Base-by-base conservation (phyloP, 2,888 invertebrate genomes). In the Rhagonycha lutea region DNA sequence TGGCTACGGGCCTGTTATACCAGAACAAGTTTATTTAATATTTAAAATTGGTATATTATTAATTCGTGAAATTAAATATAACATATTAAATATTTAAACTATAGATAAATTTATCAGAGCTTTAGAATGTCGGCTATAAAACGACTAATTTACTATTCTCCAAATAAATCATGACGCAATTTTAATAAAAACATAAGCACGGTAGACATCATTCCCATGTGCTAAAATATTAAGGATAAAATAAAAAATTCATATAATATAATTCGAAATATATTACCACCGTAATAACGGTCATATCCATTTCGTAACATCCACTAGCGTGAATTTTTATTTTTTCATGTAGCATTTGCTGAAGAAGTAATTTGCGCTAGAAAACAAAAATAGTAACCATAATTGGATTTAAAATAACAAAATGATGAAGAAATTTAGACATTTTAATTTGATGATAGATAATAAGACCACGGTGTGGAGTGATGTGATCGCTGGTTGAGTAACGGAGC, bases 211-310 rank as follows among this genome's bases (percentile, higher is more conserved):
- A 62, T 10, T 14, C 73, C 73, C n/a, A 73, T 69, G 61, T 73
- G 73, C 73, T 73, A 14, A 28, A 73, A 72, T 28, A 14, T 14
- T 12, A n/a, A 65, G 12, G 8, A n/a, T 5, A 2, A n/a, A 65
- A 65, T 18, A 2, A 24, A 24, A 24, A 65, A 10, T 18, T 62
- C 18, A 62, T 23, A 24, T n/a, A 24, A 18, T 7, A 24, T 65
- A 24, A 2, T 10, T 65, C 3, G 7, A 4, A 24, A 24, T 3
- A 65, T n/a, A 18, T 74, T 74, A 74, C 74, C 24, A 47, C 14
- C 8, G 74, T 74, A 28, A 74, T 14, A 47, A 67, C 74, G 2
- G 65, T 14, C 74, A 74, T 74, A 60, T 74, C 70, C 60, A 74
- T 47, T 18, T 14, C 60, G 10, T 74, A 74, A 70, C 63, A 74